Evolutionary conservation across 2,113 vertebrate genomes (phyloP).

Genomic region (Notechis scutatus): DNA sequence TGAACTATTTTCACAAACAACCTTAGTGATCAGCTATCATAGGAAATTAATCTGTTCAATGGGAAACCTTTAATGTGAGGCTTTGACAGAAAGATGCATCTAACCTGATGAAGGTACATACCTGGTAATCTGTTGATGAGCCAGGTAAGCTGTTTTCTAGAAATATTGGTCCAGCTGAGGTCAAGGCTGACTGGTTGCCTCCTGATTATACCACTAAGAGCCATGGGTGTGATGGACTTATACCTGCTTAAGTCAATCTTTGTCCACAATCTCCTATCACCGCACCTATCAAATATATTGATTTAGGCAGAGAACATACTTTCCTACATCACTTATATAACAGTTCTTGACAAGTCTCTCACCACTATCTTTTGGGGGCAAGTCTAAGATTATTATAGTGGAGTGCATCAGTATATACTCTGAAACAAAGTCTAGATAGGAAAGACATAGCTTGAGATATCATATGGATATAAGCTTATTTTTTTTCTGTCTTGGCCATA

Average conservation of each 20-base stretch:
- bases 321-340: not conserved
- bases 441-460: not conserved
- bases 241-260: conserved; percentile 93
- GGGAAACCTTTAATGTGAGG: not conserved
- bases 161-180: conserved; percentile 97
- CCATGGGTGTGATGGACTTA: conserved; percentile 90
- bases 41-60: not conserved
- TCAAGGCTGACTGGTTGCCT: conserved; percentile 91
- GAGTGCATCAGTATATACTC: not conserved
- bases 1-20: not conserved
- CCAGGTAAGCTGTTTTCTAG: conserved; percentile 97
- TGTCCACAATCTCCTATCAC: conserved; percentile 95
- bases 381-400: not conserved
- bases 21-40: not conserved
- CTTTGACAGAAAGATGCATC: not conserved
- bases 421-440: not conserved
- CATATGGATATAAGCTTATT: not conserved
- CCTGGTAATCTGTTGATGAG: conserved; percentile 92
- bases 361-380: not conserved
- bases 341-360: not conserved
- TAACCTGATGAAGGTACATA: conserved; percentile 40
- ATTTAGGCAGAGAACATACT: not conserved
- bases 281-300: conserved; percentile 79
- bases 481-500: not conserved
- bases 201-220: conserved; percentile 94